A percentile compares a stretch with the other conserved stretches of the same genome.
phyloP scores from a whole-genome alignment of 2,888 invertebrate genomes.

The Leptopilina myrica region DNA sequence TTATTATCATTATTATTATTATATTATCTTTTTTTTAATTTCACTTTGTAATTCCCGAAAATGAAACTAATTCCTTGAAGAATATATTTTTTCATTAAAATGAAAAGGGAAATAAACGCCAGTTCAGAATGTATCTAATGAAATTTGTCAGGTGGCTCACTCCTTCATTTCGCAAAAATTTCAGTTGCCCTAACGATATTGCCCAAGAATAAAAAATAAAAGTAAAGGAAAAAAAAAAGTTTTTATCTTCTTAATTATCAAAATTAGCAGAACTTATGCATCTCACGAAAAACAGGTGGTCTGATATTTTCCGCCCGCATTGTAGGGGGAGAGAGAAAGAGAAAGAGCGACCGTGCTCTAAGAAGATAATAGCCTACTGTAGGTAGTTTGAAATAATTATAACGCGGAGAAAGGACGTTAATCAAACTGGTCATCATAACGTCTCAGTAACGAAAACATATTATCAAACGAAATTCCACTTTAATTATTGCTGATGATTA shows the following conservation, averaged over 20 bases:
- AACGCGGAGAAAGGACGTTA: constrained; percentile 15
- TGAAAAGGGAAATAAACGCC: too few relatives aligned
- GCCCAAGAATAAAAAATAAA: too few relatives aligned
- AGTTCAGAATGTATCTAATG: too few relatives aligned
- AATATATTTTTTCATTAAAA: too few relatives aligned
- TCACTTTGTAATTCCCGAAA: too few relatives aligned
- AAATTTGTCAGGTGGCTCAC: not conserved
- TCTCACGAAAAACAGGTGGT: constrained; percentile 20
- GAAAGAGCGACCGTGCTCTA: not conserved
- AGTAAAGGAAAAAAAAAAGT: not conserved
- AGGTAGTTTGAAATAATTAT: constrained; percentile 17
- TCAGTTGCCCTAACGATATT: not conserved
- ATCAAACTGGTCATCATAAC: constrained; percentile 17
- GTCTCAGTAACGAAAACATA: constrained; percentile 15
- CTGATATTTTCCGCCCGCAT: constrained; percentile 20
- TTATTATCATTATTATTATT: too few relatives aligned
- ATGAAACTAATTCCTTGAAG: too few relatives aligned
- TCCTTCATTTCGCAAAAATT: not conserved
- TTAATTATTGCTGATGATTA: constrained; percentile 3
- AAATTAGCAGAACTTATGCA: constrained; percentile 16
- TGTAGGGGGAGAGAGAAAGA: not conserved
- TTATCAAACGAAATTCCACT: not conserved
- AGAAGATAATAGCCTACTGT: constrained; percentile 19
- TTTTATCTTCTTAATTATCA: constrained; percentile 20
- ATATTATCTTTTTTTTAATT: too few relatives aligned